Conservation (phyloP, 1,140 invertebrate genomes). For the Drosophila takahashii region DNA sequence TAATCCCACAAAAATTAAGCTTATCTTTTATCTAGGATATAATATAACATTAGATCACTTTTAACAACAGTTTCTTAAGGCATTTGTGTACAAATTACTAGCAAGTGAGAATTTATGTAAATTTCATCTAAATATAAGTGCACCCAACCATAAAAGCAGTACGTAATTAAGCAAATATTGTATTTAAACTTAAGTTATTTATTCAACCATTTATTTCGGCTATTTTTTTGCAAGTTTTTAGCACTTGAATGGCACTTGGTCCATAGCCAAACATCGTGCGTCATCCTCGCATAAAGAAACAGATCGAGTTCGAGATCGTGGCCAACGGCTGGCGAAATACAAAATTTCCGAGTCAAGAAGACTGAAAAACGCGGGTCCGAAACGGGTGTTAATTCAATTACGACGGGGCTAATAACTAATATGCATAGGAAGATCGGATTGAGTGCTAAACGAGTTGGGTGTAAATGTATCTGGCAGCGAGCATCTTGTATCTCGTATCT, state of each 20-base stretch:
- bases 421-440: constrained; percentile 69
- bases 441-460: constrained; percentile 40
- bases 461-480: constrained; percentile 25
- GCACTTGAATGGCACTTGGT: constrained; percentile 48
- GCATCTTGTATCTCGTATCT: constrained; percentile 32
- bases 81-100: not conserved
- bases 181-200: constrained; percentile 10
- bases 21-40: no score
- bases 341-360: constrained; percentile 11
- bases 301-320: constrained; percentile 37
- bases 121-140: constrained; percentile 35
- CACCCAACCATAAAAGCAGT: not conserved
- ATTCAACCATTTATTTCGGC: constrained; percentile 1
- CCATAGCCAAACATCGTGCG: constrained; percentile 45
- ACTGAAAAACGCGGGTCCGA: constrained; percentile 27
- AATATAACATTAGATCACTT: not conserved
- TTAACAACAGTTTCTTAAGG: not conserved
- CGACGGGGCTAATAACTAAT: constrained; percentile 69
- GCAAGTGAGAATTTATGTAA: constrained; percentile 16
- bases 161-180: constrained; percentile 22
- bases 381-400: constrained; percentile 77
- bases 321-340: constrained; percentile 14
- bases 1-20: no score
- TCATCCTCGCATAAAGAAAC: constrained; percentile 26
- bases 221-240: constrained; percentile 52